phyloP scores from a whole-genome alignment of 2,888 invertebrate genomes.

The Oithona nana region DNA sequence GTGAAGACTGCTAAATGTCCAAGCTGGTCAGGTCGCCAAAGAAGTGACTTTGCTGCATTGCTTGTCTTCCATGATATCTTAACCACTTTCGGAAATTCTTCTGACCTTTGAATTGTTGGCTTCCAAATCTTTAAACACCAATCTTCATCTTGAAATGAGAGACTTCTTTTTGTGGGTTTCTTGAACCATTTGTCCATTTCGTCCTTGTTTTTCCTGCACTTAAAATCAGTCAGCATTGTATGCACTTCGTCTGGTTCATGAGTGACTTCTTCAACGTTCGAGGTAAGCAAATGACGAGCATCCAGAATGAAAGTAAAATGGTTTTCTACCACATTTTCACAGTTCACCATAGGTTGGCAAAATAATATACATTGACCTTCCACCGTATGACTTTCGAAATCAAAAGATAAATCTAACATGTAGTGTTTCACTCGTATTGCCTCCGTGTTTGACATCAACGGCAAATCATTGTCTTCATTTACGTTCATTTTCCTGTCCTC shows the following conservation, averaged over 20 bases:
- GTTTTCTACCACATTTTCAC: no score
- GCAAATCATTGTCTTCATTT: no score
- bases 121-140: neutral
- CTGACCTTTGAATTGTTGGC: neutral
- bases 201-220: neutral
- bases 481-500: no score
- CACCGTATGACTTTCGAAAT: no score
- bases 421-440: no score
- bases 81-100: neutral
- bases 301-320: no score
- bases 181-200: neutral
- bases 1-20: conserved; percentile 26
- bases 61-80: neutral
- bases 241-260: neutral
- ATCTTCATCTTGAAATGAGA: neutral
- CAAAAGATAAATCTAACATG: no score
- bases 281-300: no score
- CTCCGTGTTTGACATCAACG: no score
- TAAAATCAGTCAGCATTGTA: neutral
- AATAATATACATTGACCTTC: no score
- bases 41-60: neutral
- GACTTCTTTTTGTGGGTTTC: neutral
- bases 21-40: neutral
- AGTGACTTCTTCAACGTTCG: neutral
- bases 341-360: no score